Percentiles rank a stretch among this genome's conserved stretches.
Conservation (phyloP, 2,113 vertebrate genomes). For the Mustela nigripes region DNA sequence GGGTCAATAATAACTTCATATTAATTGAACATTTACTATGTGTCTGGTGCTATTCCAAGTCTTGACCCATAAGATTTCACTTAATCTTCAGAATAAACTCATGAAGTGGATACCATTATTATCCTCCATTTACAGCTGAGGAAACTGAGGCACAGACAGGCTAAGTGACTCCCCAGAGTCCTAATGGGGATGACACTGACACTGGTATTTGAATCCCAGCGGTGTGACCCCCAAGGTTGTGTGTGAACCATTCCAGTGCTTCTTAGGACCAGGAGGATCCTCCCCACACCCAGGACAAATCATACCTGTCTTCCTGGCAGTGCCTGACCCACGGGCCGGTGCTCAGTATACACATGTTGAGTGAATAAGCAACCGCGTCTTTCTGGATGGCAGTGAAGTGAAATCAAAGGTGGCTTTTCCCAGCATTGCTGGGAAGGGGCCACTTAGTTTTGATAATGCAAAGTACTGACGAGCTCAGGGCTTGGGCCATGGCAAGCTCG, state of each 20-base stretch:
- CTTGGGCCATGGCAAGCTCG: fast-evolving
- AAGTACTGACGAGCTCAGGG: not conserved
- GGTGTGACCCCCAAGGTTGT: not conserved
- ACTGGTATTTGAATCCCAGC: not conserved
- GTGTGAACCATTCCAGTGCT: not conserved
- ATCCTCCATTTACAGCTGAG: not conserved
- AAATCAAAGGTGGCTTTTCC: not conserved
- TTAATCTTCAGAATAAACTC: not conserved
- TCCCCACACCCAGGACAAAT: not conserved
- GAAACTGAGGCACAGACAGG: not conserved
- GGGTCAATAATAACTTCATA: not conserved
- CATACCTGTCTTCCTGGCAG: not conserved
- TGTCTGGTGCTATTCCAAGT: not conserved
- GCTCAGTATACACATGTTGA: fast-evolving
- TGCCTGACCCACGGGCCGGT: fast-evolving
- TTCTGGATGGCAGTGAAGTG: not conserved
- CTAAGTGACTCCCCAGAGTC: not conserved
- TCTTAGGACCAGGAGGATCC: fast-evolving
- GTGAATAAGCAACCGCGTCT: fast-evolving
- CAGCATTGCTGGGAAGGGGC: not conserved
- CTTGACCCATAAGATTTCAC: not conserved
- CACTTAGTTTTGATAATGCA: not conserved
- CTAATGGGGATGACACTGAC: not conserved
- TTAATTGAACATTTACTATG: not conserved
- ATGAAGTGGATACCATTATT: too few species aligned